Evolutionary conservation across 2,113 vertebrate species (phyloP), one percentile per base, ranked within the genome.

Genomic region (Hepsetus odoe): DNA sequence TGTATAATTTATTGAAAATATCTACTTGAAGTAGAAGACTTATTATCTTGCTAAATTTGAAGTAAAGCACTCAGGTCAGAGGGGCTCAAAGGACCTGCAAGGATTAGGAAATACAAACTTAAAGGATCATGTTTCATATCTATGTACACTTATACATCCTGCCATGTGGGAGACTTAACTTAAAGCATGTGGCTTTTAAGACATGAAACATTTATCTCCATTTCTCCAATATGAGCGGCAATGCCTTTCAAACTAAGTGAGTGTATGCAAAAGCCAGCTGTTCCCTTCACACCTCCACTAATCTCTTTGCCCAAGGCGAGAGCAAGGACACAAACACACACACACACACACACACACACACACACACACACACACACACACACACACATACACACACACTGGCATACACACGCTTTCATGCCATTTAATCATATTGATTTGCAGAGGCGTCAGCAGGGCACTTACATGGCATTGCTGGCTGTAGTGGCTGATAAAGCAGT

Each of bases 391-490:
- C 73, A 56, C 22, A 30, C 44, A 55, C 30, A 64, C 30, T 76
- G 84, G 79, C 85, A 46, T 80, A 82, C 56, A 81, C 65, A 51
- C 80, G 70, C 84, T 76, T 76, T 14, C 53, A 51, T 58, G 82
- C 82, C 81, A 82, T 85, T 83, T 84, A 72, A 46, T 84, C 84
- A 32, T 83, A 91, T 89, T 84, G 86, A 88, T 88, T 88, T 83
- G 72, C 40, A 26, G 28, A 85, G 72, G 84, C 85, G 82, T 86
- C 76, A 85, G 84, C 30, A 73, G 80, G 90, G 91, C 93, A 98
- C 98, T 98, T 96, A 99, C 98, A 99, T 99, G 92, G 98, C 98
- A 82, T 99, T 99, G 96, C 98, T 99, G 90, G 98, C 97, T 90
- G 98, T 99, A 92, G 98, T 98, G 91, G 98, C 97, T 94, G 98